phyloP scores from a whole-genome alignment of 2,797 vertebrate genomes.

The Syndactyla subalaris region DNA sequence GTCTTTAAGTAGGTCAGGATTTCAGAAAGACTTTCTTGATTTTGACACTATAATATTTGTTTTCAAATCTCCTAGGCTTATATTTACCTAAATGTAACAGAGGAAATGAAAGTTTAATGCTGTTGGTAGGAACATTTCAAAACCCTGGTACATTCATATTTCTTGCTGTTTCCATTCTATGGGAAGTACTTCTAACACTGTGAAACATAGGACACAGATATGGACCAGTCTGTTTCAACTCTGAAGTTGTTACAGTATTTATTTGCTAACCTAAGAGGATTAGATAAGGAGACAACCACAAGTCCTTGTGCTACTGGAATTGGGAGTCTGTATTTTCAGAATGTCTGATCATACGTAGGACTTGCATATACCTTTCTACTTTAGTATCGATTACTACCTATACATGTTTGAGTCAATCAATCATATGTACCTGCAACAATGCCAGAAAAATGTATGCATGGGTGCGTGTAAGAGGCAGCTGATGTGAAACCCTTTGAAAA shows the following conservation, averaged over 20 bases:
- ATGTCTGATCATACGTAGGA: background rate
- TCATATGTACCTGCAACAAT: background rate
- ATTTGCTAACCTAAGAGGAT: background rate
- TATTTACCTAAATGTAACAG: background rate
- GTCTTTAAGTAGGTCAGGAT: background rate
- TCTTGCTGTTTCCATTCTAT: background rate
- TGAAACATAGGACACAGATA: background rate
- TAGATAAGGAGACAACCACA: background rate
- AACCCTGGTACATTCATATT: background rate
- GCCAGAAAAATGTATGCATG: background rate
- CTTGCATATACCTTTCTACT: background rate
- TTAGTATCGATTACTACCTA: background rate
- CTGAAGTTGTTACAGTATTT: background rate
- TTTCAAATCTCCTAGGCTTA: background rate
- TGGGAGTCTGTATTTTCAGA: background rate
- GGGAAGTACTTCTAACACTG: background rate
- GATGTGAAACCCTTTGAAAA: background rate
- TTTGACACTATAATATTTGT: background rate
- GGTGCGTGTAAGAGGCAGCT: background rate
- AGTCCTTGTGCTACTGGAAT: background rate
- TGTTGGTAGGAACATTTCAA: background rate
- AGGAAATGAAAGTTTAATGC: background rate
- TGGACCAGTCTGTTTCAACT: background rate
- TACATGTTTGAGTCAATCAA: background rate
- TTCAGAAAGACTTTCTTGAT: background rate